Percentiles rank a stretch among this genome's conserved stretches.
phyloP scores from a whole-genome alignment of 2,113 vertebrate species.

The Hyla sarda region DNA sequence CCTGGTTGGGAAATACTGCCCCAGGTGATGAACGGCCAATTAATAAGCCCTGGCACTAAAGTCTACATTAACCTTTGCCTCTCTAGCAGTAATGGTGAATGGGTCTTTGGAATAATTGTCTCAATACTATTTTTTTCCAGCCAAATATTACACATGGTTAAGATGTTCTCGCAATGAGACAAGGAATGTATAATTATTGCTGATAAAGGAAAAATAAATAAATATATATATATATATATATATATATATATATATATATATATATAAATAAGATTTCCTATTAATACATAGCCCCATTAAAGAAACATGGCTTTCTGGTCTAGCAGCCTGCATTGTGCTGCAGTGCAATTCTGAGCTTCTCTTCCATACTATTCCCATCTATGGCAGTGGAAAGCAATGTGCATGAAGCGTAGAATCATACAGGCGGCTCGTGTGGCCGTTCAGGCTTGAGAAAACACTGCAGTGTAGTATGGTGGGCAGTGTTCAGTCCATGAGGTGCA shows the following conservation, averaged over 20 bases:
- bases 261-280: neutral
- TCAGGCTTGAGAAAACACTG: slow-evolving; percentile 25
- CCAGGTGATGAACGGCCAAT: neutral
- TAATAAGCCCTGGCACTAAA: neutral
- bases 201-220: no score
- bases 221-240: no score
- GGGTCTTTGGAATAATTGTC: neutral
- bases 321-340: neutral
- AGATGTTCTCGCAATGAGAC: neutral
- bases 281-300: neutral
- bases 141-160: neutral
- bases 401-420: neutral
- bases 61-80: neutral
- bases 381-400: neutral
- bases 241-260: no score
- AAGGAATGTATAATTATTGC: no score
- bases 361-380: neutral
- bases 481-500: slow-evolving; percentile 42
- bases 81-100: neutral
- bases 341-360: neutral
- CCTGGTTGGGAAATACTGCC: no score
- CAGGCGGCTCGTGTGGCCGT: neutral
- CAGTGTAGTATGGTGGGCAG: slow-evolving; percentile 37
- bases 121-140: neutral
- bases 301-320: neutral